A percentile compares a stretch with the other conserved stretches of the same genome.
These are phyloP conservation scores for Parazoanthus swiftii DNA, from an alignment of 92 coral and sea anemone species.

Conservation along the genomic window DNA sequence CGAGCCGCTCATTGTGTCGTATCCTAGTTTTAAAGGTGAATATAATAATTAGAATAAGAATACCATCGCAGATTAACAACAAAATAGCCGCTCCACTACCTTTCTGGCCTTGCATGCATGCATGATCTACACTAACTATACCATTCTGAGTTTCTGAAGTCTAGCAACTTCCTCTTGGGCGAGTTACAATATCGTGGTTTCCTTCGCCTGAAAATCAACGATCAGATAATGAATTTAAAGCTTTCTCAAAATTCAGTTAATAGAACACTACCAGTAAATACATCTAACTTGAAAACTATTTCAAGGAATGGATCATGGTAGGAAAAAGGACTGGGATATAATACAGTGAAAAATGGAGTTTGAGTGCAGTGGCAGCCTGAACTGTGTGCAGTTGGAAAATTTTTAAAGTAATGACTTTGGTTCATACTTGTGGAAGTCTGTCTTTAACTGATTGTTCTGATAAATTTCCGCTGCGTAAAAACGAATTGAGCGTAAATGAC, in stretches of 20 bases:
- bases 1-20: slow-evolving; percentile 96
- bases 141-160: slow-evolving; percentile 8
- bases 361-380: no score
- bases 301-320: no score
- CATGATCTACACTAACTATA: neutral
- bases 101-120: neutral
- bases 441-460: no score
- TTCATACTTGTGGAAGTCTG: no score
- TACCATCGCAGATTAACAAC: neutral
- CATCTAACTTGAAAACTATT: no score
- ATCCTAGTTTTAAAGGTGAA: slow-evolving; percentile 57
- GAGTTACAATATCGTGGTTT: neutral
- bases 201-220: slow-evolving; percentile 29
- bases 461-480: no score
- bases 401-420: no score
- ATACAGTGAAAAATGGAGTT: no score
- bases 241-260: neutral
- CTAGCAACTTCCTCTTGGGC: slow-evolving; percentile 32
- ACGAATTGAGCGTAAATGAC: no score
- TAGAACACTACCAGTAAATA: no score
- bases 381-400: no score
- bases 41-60: neutral
- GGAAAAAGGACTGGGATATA: no score
- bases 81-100: neutral
- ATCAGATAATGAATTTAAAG: neutral